Evolutionary conservation across 2,797 vertebrate species (phyloP).

Genomic region (Leptoclinus maculatus): DNA sequence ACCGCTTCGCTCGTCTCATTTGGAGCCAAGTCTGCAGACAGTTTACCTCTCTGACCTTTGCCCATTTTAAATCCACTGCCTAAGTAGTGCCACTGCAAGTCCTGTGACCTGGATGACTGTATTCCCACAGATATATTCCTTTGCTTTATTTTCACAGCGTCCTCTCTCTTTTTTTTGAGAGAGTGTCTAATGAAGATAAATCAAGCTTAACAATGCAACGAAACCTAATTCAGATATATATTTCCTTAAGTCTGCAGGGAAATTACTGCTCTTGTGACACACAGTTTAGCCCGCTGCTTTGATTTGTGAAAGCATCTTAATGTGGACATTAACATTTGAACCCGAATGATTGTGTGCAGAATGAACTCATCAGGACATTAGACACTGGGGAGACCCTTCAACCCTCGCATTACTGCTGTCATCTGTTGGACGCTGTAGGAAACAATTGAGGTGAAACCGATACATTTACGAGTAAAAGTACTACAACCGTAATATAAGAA

Average conservation of each 20-base stretch:
- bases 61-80: slow-evolving; percentile 27
- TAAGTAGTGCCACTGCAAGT: slow-evolving; percentile 11
- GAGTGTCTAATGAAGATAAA: slow-evolving; percentile 43
- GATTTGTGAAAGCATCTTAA: slow-evolving; percentile 72
- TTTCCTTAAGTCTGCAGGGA: slow-evolving; percentile 49
- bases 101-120: slow-evolving; percentile 20
- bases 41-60: slow-evolving; percentile 27
- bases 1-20: not conserved
- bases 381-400: slow-evolving; percentile 47
- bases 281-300: slow-evolving; percentile 46
- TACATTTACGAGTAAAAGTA: slow-evolving; percentile 17
- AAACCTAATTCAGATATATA: slow-evolving; percentile 41
- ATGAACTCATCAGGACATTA: slow-evolving; percentile 70
- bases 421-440: slow-evolving; percentile 46
- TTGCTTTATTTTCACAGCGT: slow-evolving; percentile 2
- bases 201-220: slow-evolving; percentile 33
- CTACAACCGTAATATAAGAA: slow-evolving; percentile 4
- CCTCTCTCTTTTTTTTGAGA: slow-evolving; percentile 22
- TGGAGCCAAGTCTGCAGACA: slow-evolving; percentile 10
- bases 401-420: slow-evolving; percentile 35
- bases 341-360: slow-evolving; percentile 66
- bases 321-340: slow-evolving; percentile 78
- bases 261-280: slow-evolving; percentile 63
- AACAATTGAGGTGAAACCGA: slow-evolving; percentile 25
- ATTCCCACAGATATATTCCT: slow-evolving; percentile 1